Percentiles rank a stretch among this genome's conserved stretches.
These are phyloP conservation scores for Poeciliopsis retropinna DNA, from an alignment of 2,113 vertebrate species.

Conservation along the genomic window DNA sequence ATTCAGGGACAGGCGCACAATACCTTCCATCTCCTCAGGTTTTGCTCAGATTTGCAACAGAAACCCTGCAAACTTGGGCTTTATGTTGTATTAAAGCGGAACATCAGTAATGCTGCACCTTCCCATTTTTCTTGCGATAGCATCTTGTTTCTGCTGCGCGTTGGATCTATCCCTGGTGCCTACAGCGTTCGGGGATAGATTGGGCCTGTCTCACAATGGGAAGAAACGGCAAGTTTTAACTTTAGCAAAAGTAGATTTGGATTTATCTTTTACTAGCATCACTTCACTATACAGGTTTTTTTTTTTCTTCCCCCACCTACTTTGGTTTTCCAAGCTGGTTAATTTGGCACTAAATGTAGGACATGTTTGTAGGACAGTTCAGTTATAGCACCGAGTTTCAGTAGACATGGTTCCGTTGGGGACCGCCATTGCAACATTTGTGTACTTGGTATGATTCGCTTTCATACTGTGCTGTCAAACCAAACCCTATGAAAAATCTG, in stretches of 20 bases:
- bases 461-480: too few species aligned
- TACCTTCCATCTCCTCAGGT: constrained; percentile 35
- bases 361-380: background rate
- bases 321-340: background rate
- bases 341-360: background rate
- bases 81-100: constrained; percentile 68
- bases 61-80: constrained; percentile 53
- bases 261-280: constrained; percentile 8
- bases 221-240: constrained; percentile 13
- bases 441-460: too few species aligned
- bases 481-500: too few species aligned
- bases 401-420: background rate
- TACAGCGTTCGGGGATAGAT: constrained; percentile 49
- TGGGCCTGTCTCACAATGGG: constrained; percentile 35
- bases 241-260: constrained; percentile 14
- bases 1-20: constrained; percentile 23
- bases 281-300: background rate
- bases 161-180: constrained; percentile 26
- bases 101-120: constrained; percentile 54
- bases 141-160: constrained; percentile 51
- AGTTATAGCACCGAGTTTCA: background rate
- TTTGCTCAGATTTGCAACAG: constrained; percentile 53
- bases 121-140: constrained; percentile 52
- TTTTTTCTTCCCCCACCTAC: background rate
- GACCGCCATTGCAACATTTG: too few species aligned